phyloP scores from a whole-genome alignment of 2,888 invertebrate genomes.

The Agrypnus murinus region DNA sequence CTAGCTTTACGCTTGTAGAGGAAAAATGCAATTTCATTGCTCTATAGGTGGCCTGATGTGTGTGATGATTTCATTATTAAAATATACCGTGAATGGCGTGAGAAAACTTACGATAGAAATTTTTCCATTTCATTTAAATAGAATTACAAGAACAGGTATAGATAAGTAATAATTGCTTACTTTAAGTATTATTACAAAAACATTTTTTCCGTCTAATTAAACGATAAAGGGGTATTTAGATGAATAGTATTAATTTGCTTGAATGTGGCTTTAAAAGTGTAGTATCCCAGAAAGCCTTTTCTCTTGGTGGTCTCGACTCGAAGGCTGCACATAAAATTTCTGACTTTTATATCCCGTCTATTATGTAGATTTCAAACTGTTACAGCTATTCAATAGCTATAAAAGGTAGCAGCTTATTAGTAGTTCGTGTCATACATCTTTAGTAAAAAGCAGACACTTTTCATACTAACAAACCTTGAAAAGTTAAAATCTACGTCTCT shows the following conservation, averaged over 20 bases:
- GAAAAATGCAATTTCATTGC: constrained; percentile 23
- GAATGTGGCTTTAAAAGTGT: constrained; percentile 28
- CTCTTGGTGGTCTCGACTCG: constrained; percentile 54
- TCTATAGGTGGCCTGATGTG: constrained; percentile 28
- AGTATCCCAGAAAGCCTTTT: constrained; percentile 33
- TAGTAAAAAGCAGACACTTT: constrained; percentile 24
- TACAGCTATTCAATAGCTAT: constrained; percentile 55
- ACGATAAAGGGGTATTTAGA: too few relatives aligned
- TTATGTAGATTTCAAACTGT: constrained; percentile 56
- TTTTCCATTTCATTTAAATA: too few relatives aligned
- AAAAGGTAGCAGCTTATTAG: constrained; percentile 55
- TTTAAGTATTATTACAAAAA: too few relatives aligned
- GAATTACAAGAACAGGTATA: too few relatives aligned
- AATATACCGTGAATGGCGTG: not conserved
- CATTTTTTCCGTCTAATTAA: too few relatives aligned
- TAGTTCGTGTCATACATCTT: constrained; percentile 47
- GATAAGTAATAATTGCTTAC: too few relatives aligned
- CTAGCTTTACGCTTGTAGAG: not conserved
- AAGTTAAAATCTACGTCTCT: constrained; percentile 1
- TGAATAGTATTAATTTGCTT: constrained; percentile 45
- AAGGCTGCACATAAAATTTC: constrained; percentile 55
- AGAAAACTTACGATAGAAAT: too few relatives aligned
- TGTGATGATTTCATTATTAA: constrained; percentile 13
- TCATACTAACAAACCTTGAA: constrained; percentile 28
- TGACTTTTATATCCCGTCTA: constrained; percentile 54